Evolutionary conservation across 2,888 invertebrate genomes (phyloP), one percentile per base, ranked within the genome.

Genomic region (Busseola fusca): DNA sequence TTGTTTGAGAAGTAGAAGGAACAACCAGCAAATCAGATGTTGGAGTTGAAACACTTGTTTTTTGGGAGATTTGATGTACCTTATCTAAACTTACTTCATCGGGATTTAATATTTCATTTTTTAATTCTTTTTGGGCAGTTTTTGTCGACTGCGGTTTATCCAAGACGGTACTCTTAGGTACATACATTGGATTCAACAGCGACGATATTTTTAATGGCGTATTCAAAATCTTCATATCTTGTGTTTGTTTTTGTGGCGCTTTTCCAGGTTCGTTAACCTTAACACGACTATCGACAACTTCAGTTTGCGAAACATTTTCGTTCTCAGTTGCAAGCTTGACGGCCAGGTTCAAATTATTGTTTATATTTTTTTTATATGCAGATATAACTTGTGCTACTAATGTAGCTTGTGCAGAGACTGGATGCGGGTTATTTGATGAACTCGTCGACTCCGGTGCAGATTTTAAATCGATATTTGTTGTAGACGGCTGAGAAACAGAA

Each of bases 201-300:
- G 94, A 92, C 16, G 95, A 95, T 86, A 95, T 92, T 87, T 89
- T 94, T 78, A 94, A 83, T 12, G 95, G 94, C 6, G 88, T 91
- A 71, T 92, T 86, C 58, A 90, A 81, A 74, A 83, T 74, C 69
- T 73, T 83, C 57, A 78, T 86, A 76, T 72, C 81, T 56, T 67
- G 30, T 5, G 45, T 30, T 60, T 69, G 72, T 7, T 60, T 73
- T 57, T 66, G 37, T 16, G 27, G 52, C 14, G 30, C 37, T 63
- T 78, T 79, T 64, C 64, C 63, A 40, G 59, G 40, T 66, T 64
- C 45, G 48, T 77, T 80, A 25, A 34, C 4, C 7, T 70, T 52
- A 58, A 37, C 40, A 40, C 64, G 48, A 66, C 40, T 37, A 52
- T 66, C 64, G 14, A 59, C 37, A 48, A 62, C 18, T 63, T 63